Percentiles rank a stretch among this genome's conserved stretches.
Conservation (phyloP, 2,797 vertebrate species). For the Pangasius sanitwongsei region DNA sequence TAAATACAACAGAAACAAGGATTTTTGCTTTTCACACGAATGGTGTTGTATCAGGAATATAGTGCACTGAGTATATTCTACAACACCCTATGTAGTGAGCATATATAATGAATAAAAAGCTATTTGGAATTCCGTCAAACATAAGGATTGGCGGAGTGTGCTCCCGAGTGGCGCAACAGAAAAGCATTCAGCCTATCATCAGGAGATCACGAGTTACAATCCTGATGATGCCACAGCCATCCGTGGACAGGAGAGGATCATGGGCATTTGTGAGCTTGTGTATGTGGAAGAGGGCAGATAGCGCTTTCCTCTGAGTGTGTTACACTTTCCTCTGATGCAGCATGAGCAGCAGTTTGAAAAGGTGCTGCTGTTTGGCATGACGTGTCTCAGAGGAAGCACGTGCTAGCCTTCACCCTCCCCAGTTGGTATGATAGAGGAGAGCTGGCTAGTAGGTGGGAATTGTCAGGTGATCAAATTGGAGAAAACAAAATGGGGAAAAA, state of each 20-base stretch:
- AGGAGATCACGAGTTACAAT: neutral
- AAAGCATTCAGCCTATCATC: neutral
- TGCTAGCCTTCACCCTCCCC: neutral
- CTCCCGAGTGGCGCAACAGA: neutral
- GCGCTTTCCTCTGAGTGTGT: neutral
- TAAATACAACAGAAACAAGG: neutral
- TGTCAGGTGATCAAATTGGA: neutral
- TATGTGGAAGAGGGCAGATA: neutral
- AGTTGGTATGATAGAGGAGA: neutral
- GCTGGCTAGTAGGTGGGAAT: neutral
- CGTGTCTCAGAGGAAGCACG: neutral
- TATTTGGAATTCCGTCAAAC: neutral
- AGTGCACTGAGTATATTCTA: neutral
- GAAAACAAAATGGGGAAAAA: neutral
- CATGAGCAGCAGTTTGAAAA: neutral
- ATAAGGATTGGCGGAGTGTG: neutral
- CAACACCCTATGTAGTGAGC: neutral
- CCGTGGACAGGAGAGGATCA: neutral
- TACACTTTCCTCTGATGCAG: neutral
- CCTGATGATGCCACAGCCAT: neutral
- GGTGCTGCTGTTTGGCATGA: neutral
- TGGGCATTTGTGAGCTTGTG: neutral
- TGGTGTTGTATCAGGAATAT: neutral
- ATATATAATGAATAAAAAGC: neutral
- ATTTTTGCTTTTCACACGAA: neutral